Evolutionary conservation across 2,113 vertebrate species (phyloP), one percentile per base, ranked within the genome.

Genomic region (Tylochromis polylepis): DNA sequence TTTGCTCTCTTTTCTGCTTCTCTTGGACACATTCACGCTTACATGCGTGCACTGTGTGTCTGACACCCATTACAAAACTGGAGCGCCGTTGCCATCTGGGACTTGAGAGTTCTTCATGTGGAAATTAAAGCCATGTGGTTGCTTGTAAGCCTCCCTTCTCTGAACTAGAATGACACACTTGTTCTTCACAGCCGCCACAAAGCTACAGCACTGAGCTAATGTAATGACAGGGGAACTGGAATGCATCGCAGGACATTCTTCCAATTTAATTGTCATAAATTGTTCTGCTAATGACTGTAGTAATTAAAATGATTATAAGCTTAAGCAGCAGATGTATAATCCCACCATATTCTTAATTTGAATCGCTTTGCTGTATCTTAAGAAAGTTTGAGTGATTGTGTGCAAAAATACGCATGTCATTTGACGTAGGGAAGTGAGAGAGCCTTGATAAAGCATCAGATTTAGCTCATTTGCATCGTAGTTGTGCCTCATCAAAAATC

Each of bases 61-160:
- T 89, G 90, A 60, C 77, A 87, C 77, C 84, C 87, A 93, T 93
- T 90, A 56, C 75, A 84, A 85, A 89, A 41, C 79, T 84, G 67
- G 72, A 91, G 83, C 75, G 75, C 87, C 87, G 85, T 84, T 85
- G 85, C 87, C 91, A 92, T 95, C 83, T 89, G 90, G 89, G 89
- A 82, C 81, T 82, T 70, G 10, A 83, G 91, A 82, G 55, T 49
- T 91, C 83, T 87, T 90, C 77, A 87, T 94, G 87, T 93, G 85
- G 85, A 91, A 91, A 91, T 91, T 88, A 59, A 84, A 85, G 86
- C 88, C 92, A 92, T 93, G 87, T 86, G 91, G 89, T 84, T 5
- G 60, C 85, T 93, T 83, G 87, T 93, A 90, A 82, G 86, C 59
- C 60, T 79, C 56, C 58, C 83, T 83, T 88, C 85, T 90, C 60